These are phyloP conservation scores for Pyrocephalus nanus DNA, from an alignment of 2,797 vertebrate genomes.

Conservation along the genomic window DNA sequence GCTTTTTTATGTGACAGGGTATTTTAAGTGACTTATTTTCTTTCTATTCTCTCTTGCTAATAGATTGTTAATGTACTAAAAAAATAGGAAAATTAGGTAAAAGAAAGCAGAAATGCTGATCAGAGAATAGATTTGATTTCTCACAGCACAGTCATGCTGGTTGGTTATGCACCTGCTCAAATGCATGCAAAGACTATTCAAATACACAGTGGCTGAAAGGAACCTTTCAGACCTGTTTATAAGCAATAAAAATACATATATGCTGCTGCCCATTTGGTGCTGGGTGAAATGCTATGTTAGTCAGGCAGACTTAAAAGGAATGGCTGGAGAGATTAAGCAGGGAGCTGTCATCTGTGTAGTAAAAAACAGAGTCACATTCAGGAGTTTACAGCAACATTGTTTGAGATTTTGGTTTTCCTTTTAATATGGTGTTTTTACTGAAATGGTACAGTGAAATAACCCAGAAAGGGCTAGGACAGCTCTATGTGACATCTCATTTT, in stretches of 20 bases:
- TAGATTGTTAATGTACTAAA: constrained; percentile 7
- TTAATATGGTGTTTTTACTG: constrained; percentile 37
- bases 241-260: neutral
- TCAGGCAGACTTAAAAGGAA: neutral
- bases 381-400: neutral
- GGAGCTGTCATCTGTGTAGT: neutral
- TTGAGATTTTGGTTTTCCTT: constrained; percentile 11
- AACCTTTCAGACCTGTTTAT: neutral
- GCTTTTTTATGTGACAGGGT: neutral
- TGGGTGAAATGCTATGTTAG: neutral
- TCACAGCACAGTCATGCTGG: neutral
- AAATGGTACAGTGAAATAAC: constrained; percentile 26
- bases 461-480: neutral
- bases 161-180: neutral
- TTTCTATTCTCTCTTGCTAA: constrained; percentile 18
- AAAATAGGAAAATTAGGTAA: constrained; percentile 46
- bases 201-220: neutral
- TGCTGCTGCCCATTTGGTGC: neutral
- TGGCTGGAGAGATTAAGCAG: neutral
- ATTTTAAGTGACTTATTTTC: constrained; percentile 46
- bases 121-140: neutral
- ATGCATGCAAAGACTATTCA: neutral
- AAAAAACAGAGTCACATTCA: neutral
- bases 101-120: constrained; percentile 59
- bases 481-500: constrained; percentile 51